Conservation (phyloP, 2,797 vertebrate species). For the Cossypha heuglini region DNA sequence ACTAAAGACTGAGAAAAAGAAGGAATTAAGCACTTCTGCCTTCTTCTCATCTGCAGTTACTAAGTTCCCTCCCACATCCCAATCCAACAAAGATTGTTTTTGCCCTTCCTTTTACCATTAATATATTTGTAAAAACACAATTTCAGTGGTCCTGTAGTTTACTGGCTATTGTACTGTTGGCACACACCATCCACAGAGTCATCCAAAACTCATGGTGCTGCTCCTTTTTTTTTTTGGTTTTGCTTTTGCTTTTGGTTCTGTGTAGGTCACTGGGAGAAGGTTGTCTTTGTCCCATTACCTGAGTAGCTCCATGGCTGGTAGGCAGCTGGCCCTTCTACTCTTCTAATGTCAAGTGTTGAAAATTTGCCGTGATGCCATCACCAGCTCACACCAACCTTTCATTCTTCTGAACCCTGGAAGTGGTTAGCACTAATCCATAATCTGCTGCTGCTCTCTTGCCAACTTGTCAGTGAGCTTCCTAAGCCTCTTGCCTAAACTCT, state of each 20-base stretch:
- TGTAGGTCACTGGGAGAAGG: background rate
- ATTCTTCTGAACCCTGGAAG: background rate
- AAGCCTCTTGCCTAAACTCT: background rate
- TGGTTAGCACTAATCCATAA: background rate
- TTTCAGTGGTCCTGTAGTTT: background rate
- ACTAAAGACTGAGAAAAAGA: background rate
- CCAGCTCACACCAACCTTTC: background rate
- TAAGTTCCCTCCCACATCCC: background rate
- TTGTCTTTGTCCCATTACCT: background rate
- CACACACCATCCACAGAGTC: rapidly evolving
- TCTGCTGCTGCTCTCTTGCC: background rate
- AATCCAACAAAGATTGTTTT: background rate
- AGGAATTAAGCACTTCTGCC: rapidly evolving
- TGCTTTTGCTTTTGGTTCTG: background rate
- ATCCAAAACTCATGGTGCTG: background rate
- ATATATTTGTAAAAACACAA: background rate
- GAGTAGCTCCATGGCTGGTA: background rate
- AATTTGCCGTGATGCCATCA: background rate
- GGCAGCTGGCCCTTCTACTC: background rate
- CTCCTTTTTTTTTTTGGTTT: background rate
- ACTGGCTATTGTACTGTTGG: background rate
- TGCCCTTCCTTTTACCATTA: background rate
- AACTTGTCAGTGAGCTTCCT: background rate
- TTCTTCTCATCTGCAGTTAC: background rate
- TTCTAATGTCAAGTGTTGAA: background rate